A percentile compares a stretch with the other conserved stretches of the same genome.
Conservation (phyloP, 2,888 invertebrate species). For the Synergus laeviventris region DNA sequence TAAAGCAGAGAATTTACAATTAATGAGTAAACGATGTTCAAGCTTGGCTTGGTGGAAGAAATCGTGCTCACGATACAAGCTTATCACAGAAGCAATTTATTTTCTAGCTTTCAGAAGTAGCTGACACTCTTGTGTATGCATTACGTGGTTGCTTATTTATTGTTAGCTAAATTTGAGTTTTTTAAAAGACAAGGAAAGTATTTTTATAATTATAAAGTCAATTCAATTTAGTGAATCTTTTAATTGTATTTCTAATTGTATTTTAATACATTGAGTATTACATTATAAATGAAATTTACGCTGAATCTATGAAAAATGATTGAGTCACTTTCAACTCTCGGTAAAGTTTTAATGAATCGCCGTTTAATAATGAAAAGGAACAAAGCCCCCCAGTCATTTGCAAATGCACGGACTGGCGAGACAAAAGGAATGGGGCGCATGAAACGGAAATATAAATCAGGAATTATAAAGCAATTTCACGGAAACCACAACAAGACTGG, state of each 20-base stretch:
- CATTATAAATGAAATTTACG: neutral
- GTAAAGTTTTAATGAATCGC: conserved; percentile 35
- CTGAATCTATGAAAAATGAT: conserved; percentile 22
- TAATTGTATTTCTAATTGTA: neutral
- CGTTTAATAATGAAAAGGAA: conserved; percentile 25
- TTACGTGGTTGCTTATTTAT: conserved; percentile 1
- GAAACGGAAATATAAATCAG: conserved; percentile 64
- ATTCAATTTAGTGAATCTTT: neutral
- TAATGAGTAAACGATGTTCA: conserved; percentile 7
- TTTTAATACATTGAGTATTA: neutral
- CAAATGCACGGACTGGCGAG: conserved; percentile 29
- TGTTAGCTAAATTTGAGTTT: neutral
- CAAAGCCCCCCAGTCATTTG: conserved; percentile 33
- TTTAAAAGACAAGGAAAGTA: neutral
- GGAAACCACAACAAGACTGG: conserved; percentile 63
- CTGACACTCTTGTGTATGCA: neutral
- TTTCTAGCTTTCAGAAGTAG: conserved; percentile 5
- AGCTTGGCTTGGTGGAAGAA: conserved; percentile 9
- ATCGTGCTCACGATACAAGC: conserved; percentile 8
- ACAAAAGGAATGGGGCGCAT: conserved; percentile 31
- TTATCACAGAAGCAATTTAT: conserved; percentile 31
- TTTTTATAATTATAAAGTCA: neutral
- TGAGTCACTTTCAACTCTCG: conserved; percentile 21
- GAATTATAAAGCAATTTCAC: conserved; percentile 69
- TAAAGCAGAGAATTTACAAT: neutral